Conservation (phyloP, 2,888 invertebrate genomes). For the Operophtera brumata region DNA sequence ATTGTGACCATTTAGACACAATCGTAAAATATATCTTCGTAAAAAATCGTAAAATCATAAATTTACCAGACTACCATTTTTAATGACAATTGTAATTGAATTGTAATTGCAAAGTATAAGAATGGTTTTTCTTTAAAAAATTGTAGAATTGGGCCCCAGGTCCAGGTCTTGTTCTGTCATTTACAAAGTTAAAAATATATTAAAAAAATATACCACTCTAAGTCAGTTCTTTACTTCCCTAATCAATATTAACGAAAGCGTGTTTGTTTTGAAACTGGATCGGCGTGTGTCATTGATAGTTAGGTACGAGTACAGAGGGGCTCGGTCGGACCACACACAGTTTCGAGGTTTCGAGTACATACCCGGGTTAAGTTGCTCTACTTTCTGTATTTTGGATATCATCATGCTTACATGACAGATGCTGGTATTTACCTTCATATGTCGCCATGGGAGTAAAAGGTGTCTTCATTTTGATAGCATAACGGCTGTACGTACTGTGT, state of each 20-base stretch:
- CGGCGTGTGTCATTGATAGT: conserved; percentile 45
- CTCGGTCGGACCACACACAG: conserved; percentile 5
- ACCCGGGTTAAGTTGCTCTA: conserved; percentile 4
- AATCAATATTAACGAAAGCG: conserved; percentile 44
- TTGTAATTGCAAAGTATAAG: no score
- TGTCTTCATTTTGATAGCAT: background rate
- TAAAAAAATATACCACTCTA: no score
- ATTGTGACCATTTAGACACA: no score
- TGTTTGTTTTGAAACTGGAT: conserved; percentile 51
- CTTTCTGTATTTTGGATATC: background rate
- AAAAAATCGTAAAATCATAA: no score
- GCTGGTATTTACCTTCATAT: background rate
- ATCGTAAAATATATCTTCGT: no score
- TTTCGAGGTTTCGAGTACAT: conserved; percentile 3
- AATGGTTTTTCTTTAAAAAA: no score
- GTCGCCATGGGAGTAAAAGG: background rate
- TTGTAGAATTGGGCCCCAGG: no score
- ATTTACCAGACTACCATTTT: no score
- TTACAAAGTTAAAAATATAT: no score
- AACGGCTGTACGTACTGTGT: background rate
- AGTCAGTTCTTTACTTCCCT: conserved; percentile 16
- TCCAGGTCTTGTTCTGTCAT: no score
- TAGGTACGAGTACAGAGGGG: conserved; percentile 1
- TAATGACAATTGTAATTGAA: no score
- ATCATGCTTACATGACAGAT: background rate